These are phyloP conservation scores for Synanthedon vespiformis DNA, from an alignment of 2,888 invertebrate genomes.

Conservation along the genomic window DNA sequence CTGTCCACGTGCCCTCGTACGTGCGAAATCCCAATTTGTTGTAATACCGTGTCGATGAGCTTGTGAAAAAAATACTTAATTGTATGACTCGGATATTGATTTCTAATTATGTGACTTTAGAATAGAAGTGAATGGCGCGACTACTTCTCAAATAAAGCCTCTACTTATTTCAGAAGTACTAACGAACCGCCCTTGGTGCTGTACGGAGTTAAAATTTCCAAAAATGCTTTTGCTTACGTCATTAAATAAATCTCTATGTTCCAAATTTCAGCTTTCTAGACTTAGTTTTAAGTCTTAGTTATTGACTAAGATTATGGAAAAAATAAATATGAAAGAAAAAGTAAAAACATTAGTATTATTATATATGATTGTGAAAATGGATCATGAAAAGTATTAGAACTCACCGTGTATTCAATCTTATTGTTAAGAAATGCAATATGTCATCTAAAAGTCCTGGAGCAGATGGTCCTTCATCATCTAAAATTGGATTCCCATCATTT, in stretches of 20 bases:
- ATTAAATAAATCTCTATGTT: too few species aligned
- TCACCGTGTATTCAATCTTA: conserved; percentile 58
- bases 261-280: too few species aligned
- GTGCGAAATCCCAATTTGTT: conserved; percentile 53
- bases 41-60: conserved; percentile 37
- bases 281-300: too few species aligned
- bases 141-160: too few species aligned
- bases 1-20: conserved; percentile 72
- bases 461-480: conserved; percentile 56
- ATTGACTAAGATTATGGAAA: too few species aligned
- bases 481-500: conserved; percentile 30
- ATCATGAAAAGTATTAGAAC: neutral
- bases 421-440: conserved; percentile 49
- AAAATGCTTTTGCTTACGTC: too few species aligned
- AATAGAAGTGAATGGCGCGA: neutral
- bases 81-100: neutral
- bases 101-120: neutral
- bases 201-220: too few species aligned
- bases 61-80: conserved; percentile 1
- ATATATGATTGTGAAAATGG: too few species aligned
- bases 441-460: conserved; percentile 60
- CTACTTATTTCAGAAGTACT: too few species aligned
- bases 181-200: too few species aligned
- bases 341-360: too few species aligned
- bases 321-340: too few species aligned